These are phyloP conservation scores for Autographa pulchrina DNA, from an alignment of 2,888 invertebrate species.

Conservation along the genomic window DNA sequence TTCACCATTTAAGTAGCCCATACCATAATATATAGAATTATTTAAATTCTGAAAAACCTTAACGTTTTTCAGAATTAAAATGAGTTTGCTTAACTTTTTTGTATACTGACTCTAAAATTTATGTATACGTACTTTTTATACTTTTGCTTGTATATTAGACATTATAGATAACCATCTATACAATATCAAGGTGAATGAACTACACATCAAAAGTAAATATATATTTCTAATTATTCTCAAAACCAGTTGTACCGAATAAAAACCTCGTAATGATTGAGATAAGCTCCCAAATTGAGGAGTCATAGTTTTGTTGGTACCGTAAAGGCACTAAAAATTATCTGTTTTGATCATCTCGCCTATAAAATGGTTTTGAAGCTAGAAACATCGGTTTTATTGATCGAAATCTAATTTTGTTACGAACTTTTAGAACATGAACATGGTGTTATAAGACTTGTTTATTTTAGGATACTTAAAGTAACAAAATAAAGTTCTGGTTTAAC, in stretches of 20 bases:
- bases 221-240: conserved; percentile 60
- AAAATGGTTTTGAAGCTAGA: conserved; percentile 47
- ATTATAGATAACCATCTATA: conserved; percentile 6
- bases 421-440: background rate
- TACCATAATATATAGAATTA: too few species aligned
- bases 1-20: too few species aligned
- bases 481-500: too few species aligned
- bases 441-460: too few species aligned
- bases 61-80: too few species aligned
- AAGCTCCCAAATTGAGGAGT: conserved; percentile 58
- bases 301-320: conserved; percentile 53
- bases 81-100: too few species aligned
- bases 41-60: too few species aligned
- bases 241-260: conserved; percentile 67
- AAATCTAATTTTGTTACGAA: conserved; percentile 35
- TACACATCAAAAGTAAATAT: conserved; percentile 56
- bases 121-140: too few species aligned
- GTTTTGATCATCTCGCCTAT: conserved; percentile 47
- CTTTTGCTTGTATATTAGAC: too few species aligned
- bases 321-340: conserved; percentile 51
- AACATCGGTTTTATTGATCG: conserved; percentile 48
- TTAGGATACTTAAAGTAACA: too few species aligned
- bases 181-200: conserved; percentile 57
- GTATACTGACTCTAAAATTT: too few species aligned
- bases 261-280: conserved; percentile 66